Evolutionary conservation across 2,797 vertebrate genomes (phyloP), one percentile per base, ranked within the genome.

Genomic region (Crenuchus spilurus): DNA sequence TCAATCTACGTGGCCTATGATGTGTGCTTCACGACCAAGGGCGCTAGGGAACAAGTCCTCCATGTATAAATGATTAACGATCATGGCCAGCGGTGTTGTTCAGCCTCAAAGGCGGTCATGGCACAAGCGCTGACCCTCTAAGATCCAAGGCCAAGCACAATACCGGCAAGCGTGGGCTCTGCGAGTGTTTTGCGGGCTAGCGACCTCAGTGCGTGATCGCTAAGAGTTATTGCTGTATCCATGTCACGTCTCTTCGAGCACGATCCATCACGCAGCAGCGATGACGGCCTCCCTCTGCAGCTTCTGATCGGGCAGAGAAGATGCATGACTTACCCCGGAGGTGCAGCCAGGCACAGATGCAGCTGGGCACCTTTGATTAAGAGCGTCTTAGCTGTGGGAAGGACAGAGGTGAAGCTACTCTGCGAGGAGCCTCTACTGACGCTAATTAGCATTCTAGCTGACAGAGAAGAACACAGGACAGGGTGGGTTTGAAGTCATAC

Each of bases 291-390:
- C 42, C 39, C 52, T 69, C 83, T 80, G 79, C 77, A 81, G 66
- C 68, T 77, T 54, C 51, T 54, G 51, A 51, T 51, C 48, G 22
- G 11, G 46, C 74, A 74, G 68, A 61, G 80, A 83, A 80, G 83
- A 90, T 91, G 82, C 88, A 89, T 87, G 86, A 79, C 79, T 77
- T 84, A 80, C 55, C 87, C 86, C 80, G 74, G 8, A 82, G 72
- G 76, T 79, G 78, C 87, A 87, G 89, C 83, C 77, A 72, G 86
- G 84, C 83, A 80, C 85, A 88, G 88, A 89, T 89, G 85, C 86
- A 86, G 78, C 80, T 42, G 54, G 71, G 58, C 61, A 75, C 37
- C 81, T 89, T 88, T 90, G 90, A 92, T 90, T 85, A 90, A 91
- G 84, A 86, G 87, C 82, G 62, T 84, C 78, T n/a, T 81, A 72